Conservation (phyloP, 2,797 vertebrate genomes). For the Bucorvus abyssinicus region DNA sequence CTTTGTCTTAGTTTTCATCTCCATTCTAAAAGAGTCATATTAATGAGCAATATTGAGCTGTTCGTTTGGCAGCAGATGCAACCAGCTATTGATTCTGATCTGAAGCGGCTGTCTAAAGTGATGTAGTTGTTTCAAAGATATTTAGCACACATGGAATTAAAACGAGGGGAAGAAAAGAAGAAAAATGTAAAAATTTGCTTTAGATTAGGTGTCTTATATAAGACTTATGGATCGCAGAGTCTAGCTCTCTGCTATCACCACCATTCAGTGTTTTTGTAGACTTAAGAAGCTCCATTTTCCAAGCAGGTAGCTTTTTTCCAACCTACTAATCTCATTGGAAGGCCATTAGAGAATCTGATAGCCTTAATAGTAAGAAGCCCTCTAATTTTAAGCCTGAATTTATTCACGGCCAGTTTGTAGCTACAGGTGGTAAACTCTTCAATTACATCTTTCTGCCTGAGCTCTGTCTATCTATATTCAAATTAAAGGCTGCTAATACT, state of each 20-base stretch:
- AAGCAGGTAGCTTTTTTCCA: not conserved
- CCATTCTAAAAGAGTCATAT: slow-evolving; percentile 25
- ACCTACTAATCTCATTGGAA: not conserved
- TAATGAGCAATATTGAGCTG: slow-evolving; percentile 42
- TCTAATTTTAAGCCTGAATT: not conserved
- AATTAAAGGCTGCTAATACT: not conserved
- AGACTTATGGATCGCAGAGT: not conserved
- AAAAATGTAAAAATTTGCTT: not conserved
- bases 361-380: not conserved
- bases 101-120: slow-evolving; percentile 42
- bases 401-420: not conserved
- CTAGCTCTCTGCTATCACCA: not conserved
- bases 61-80: slow-evolving; percentile 60
- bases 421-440: not conserved
- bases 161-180: not conserved
- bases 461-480: not conserved
- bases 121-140: slow-evolving; percentile 21
- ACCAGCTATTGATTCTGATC: slow-evolving; percentile 47
- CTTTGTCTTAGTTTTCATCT: slow-evolving; percentile 39
- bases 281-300: not conserved
- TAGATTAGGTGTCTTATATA: not conserved
- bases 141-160: slow-evolving; percentile 20
- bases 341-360: not conserved
- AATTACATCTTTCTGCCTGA: not conserved
- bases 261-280: not conserved